A percentile compares a stretch with the other conserved stretches of the same genome.
phyloP scores from a whole-genome alignment of 2,888 invertebrate genomes.

The Ceraclea dissimilis region DNA sequence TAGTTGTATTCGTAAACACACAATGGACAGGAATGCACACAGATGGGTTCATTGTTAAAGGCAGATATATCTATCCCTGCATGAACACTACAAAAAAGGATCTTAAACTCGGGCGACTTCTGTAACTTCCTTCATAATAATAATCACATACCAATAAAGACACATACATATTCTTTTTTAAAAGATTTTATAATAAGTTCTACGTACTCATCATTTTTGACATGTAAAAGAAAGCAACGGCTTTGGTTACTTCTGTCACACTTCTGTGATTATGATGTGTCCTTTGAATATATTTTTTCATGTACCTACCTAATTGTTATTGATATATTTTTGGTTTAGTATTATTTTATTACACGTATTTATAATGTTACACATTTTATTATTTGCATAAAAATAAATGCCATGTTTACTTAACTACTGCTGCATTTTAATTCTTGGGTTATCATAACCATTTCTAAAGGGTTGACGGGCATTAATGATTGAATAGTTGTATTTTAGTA shows the following conservation, averaged over 20 bases:
- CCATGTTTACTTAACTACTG: neutral
- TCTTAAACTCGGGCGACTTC: too few species aligned
- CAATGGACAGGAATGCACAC: too few species aligned
- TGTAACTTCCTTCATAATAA: neutral
- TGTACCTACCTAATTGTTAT: neutral
- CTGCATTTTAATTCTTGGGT: neutral
- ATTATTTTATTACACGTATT: neutral
- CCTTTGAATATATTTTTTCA: neutral
- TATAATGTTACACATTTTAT: neutral
- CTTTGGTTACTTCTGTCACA: neutral
- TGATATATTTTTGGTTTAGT: neutral
- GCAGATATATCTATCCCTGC: neutral
- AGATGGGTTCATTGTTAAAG: neutral
- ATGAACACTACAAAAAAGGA: neutral
- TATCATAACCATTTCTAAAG: neutral
- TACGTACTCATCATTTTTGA: neutral
- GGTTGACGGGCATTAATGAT: neutral
- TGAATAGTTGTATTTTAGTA: neutral
- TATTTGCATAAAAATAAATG: neutral
- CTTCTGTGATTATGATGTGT: neutral
- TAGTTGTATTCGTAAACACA: too few species aligned
- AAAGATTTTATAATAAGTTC: neutral
- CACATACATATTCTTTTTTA: neutral
- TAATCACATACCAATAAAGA: neutral
- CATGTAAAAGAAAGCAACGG: neutral